Base-by-base conservation (phyloP, 2,888 invertebrate species). In the Octonoba sinensis region DNA sequence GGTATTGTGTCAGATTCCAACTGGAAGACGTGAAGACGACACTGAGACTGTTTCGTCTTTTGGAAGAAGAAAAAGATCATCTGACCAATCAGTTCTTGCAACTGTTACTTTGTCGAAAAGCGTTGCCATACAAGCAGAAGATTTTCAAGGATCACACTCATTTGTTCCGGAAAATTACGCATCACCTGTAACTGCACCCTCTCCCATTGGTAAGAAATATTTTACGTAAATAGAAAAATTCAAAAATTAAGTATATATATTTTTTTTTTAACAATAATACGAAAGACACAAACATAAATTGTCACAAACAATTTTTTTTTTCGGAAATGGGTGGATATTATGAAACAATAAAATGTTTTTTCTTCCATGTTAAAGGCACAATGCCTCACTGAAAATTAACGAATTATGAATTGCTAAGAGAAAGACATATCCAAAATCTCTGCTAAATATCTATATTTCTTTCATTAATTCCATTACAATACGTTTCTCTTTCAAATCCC, bases 1-100 rank as follows among this genome's bases (percentile, higher is more conserved):
- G 86, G 86, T 86, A 44, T 60, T 85, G 51, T 86, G 86, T 51
- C 84, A 85, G 64, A 77, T 86, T 47, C 84, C 85, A 15, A 85
- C 85, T 0, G 86, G 86, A 3, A 67, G 86, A 57, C 83, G 85
- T 46, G 85, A 85, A 11, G 85, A 86, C 75, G 85, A 86, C 66
- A 78, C 72, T 22, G 85, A 85, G 66, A 84, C 84, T 15, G 86
- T 86, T 1, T 84, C 83, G 3, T 86, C 86, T 22, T 85, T 82
- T 51, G 86, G 86, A 3, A 56, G 85, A 11, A 72, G 77, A 44
- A 83, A 83, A 65, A 69, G 84, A 49, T 72, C 81, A 12, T 20
- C 64, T 1, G 78, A 74, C 3, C 72, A 84, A 6, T 82, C 83
- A 4, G 79, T 85, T 11, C 24, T 85, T 13, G 75, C 82, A 0